Base-by-base conservation (phyloP, 1,140 invertebrate species). In the Micrasema minimum region DNA sequence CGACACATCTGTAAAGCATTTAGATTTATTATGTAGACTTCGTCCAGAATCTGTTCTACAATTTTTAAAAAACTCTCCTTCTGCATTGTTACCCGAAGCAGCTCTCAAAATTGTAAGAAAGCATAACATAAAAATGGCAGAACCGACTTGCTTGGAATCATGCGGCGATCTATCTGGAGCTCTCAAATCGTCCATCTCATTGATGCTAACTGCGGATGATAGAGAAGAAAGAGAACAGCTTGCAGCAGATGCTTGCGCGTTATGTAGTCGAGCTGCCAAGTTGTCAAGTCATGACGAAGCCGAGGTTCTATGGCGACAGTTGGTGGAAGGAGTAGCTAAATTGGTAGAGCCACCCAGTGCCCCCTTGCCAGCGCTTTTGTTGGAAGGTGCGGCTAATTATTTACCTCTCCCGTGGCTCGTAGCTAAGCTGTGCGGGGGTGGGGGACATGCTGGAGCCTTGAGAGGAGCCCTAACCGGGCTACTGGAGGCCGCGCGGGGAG, bases 11-110 rank as follows among this genome's bases (percentile, higher is more conserved):
- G 72, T 76, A 1, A 76, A 77, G 12, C 78, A 83, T 65, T 75
- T 83, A 23, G 77, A 80, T 20, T 77, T 76, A 46, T 69, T 83
- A 9, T 82, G 82, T 51, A 69, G 41, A 2, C 38, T 74, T 6
- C 76, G 75, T 9, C 80, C 80, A 0, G 45, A 62, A 0, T 71
- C 77, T 5, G 81, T 81, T 5, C 76, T 77, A 41, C 38, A 66
- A 0, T 83, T 84, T 65, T 65, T 85, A 23, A 53, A 48, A 4
- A 76, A 78, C 45, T 77, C 82, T 48, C 75, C 77, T 4, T 80
- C 81, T 2, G 55, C 78, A 3, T 72, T 83, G 2, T 76, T 80
- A 0, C 83, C 83, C 1, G 82, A 84, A 62, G 79, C 81, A 10
- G 81, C 82, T 11, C 74, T 85, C 11, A 46, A 64, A 7, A 76